Base-by-base conservation (phyloP, 2,888 invertebrate species). In the Eledone cirrhosa region DNA sequence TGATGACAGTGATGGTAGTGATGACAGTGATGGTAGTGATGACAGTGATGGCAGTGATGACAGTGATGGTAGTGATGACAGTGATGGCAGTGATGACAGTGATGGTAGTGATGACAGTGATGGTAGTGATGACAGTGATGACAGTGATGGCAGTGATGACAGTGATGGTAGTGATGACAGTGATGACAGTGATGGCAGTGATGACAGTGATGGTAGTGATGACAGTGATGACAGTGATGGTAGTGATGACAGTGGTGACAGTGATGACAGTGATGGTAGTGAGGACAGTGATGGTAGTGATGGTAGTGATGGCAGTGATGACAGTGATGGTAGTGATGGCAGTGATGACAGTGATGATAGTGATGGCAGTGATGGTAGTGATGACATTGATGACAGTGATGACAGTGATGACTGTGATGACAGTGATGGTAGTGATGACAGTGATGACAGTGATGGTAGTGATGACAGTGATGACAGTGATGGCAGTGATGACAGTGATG, bases 1-100 rank as follows among this genome's bases (percentile, higher is more conserved):
- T 65, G 78, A 65, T 65, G 65, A 78, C 78, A 65, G 65, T 59
- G 59, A n/a, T 59, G 59, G n/a, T 59, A 59, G 59, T 59, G 59
- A 59, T 59, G 16, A 59, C n/a, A 59, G 59, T 59, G 59, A 59
- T 59, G 59, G n/a, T 59, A 24, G 19, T 27, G n/a, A 59, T 24
- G 48, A 59, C 29, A 27, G n/a, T 72, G 72, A 22, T 72, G 72
- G 19, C 29, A 27, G n/a, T 72, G 72, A 16, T 72, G 72, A 22
- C 29, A 27, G n/a, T 72, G 72, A 22, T 72, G 72, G 19, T 24
- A 27, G n/a, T 72, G 72, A 22, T 72, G 72, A 22, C 29, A 14
- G 14, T 53, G 63, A 24, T 72, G 77, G 5, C 29, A 33, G 29
- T 76, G 77, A 24, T 53, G 77, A 13, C 7, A 29, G 27, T 77